A percentile compares a stretch with the other conserved stretches of the same genome.
Evolutionary conservation across 2,797 vertebrate species (phyloP).

Genomic region (Darevskia nairensis): DNA sequence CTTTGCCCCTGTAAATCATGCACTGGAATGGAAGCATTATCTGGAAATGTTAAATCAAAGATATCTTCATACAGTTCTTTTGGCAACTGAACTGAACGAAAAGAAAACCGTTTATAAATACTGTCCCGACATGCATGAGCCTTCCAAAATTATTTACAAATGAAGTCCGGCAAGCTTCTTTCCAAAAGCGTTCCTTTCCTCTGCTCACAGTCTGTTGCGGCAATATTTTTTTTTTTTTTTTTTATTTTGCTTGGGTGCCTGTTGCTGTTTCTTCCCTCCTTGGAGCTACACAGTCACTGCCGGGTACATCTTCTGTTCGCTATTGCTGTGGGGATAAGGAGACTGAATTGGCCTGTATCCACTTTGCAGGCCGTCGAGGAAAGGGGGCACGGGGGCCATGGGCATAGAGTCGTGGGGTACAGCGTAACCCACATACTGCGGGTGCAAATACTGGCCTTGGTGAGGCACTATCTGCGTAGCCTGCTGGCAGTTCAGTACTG

Average conservation of each 20-base stretch:
- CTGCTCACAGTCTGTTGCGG: background rate
- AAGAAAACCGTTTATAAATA: constrained; percentile 60
- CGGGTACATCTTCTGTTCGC: constrained; percentile 93
- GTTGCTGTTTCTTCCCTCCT: rapidly evolving
- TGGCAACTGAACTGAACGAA: constrained; percentile 54
- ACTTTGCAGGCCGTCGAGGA: constrained; percentile 87
- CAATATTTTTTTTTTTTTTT: background rate
- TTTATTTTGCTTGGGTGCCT: background rate
- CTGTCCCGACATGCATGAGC: constrained; percentile 43
- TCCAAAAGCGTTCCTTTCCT: constrained; percentile 42
- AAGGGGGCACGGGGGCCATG: constrained; percentile 81
- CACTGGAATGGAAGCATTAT: constrained; percentile 60
- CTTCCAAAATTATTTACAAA: constrained; percentile 70
- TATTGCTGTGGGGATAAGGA: constrained; percentile 86
- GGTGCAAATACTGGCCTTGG: constrained; percentile 95
- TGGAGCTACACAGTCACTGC: constrained; percentile 89
- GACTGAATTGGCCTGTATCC: constrained; percentile 93
- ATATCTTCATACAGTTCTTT: constrained; percentile 50
- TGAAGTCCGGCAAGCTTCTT: constrained; percentile 32
- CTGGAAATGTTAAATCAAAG: constrained; percentile 66
- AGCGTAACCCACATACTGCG: constrained; percentile 93
- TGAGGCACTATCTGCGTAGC: constrained; percentile 96
- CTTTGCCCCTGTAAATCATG: constrained; percentile 48
- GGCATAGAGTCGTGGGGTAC: constrained; percentile 86
- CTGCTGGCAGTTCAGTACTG: constrained; percentile 97